Base-by-base conservation (phyloP, 2,113 vertebrate species). In the Phoxinus phoxinus region DNA sequence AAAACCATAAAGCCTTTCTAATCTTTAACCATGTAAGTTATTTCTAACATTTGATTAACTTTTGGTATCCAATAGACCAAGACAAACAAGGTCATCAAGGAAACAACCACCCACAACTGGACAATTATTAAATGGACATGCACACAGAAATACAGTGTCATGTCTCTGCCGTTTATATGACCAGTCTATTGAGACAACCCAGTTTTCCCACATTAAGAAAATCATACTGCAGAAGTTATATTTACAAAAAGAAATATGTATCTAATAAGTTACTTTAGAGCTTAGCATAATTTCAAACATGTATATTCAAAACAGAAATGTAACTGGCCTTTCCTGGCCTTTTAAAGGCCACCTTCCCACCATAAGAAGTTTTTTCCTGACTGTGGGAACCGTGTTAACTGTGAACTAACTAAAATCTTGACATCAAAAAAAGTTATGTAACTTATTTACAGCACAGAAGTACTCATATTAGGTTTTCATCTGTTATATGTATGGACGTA, bases 21-120 rank as follows among this genome's bases (percentile, higher is more conserved):
- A 78, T 58, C 23, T 21, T 61, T n/a, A 61, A 79, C 32, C 56
- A 79, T n/a, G 10, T 27, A n/a, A 59, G 32, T 25, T 12, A 61
- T 27, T 58, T 61, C 77, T 61, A 21, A 79, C 17, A 23, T 21
- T 30, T 79, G 21, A 79, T 79, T 37, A 61, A 61, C 21, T 61
- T 37, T 8, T 25, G 11, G 19, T n/a, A 58, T 30, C 27, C 30
- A 35, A n/a, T 1, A 65, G 63, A 65, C 13, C 63, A 65, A 32
- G 30, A 17, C 13, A 63, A 63, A 17, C 63, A 32, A 17, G 30
- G 61, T 30, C 27, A 21, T 56, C 53, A 56, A 56, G 53, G 53
- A 56, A 21, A 56, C 51, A 27, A 15, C 25, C 27, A 3, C 10
- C 30, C 32, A 69, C 35, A 69, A 69, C 2, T 4, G 19, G 9